Evolutionary conservation across 2,888 invertebrate species (phyloP), one percentile per base, ranked within the genome.

Genomic region (Ochlodes sylvanus): DNA sequence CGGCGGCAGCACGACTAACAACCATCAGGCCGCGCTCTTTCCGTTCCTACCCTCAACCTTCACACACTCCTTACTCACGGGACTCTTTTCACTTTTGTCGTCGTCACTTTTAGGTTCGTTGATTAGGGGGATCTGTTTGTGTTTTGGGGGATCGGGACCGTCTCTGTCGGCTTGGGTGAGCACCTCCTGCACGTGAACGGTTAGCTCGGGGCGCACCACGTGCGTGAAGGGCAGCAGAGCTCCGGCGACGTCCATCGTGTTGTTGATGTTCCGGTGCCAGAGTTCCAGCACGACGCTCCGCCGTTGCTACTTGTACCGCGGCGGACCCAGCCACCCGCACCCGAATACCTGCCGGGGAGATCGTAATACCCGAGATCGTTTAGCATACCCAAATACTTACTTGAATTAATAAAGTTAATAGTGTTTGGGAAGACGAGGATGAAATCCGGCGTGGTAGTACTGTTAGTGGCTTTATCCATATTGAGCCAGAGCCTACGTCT

Each of bases 271-370:
- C 62, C 93, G 83, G 89, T 94, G 94, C 94, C 94, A 94, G 71
- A 94, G 82, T 82, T 94, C 93, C 47, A 94, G 93, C 92, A 94
- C 93, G 79, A 94, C 92, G 84, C 94, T 93, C 77, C 93, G 91
- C 89, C 94, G 90, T 86, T 94, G 94, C 94, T 95, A 95, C 94
- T 95, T 95, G 90, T 94, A 95, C 74, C 94, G 87, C 15, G 94
- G 93, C 21, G 95, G 95, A 0, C 95, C 96, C 63, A 96, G 92
- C 95, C 95, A 95, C 58, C 95, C 95, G 84, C 96, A 96, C 61
- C 95, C 95, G 91, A 96, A 94, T 80, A 96, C 90, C 92, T 96
- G 94, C 0, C 15, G 14, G 3, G 38, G 6, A 21, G 7, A 63
- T 38, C 10, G 15, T 10, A 12, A 38, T 38, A 38, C 38, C 10